Evolutionary conservation across 2,888 invertebrate species (phyloP), one percentile per base, ranked within the genome.

Genomic region (Hyles lineata): DNA sequence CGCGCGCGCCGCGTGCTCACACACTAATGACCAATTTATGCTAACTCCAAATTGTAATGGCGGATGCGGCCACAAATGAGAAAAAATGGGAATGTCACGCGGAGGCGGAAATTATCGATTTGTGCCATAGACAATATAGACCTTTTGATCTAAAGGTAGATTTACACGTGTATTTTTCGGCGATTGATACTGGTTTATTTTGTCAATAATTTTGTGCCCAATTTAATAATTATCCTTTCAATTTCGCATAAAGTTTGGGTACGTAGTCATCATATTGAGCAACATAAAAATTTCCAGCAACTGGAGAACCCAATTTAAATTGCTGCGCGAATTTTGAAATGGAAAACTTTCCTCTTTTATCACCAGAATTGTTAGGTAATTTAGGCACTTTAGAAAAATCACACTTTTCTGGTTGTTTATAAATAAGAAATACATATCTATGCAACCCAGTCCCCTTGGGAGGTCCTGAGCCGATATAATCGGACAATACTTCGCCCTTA

Each of bases 401-500:
- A 70, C 89, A 88, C 83, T 95, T 95, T 70, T 90, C 90, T 2
- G 92, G 91, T 85, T 97, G 97, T 82, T 95, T 96, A 86, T 94
- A 97, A 17, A 97, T 83, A 70, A 97, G 83, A 87, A 96, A 96
- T 19, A 97, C 95, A 82, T 97, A 97, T 21, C 97, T 95, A 89
- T 97, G 97, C 21, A 97, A 89, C 17, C 96, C 97, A 55, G 96
- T 96, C 69, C 95, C 96, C 89, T 96, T 95, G 11, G 97, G 97
- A n/a, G 97, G 97, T 6, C 96, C 97, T 19, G 94, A 92, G 25
- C 93, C 93, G 58, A 94, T 93, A 83, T 97, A 97, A 75, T 96
- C 96, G 21, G 96, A 94, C 23, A 97, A 89, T 23, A 94, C 92
- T 84, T 97, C 96, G 35, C 97, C 97, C 79, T 95, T 95, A 19